phyloP scores from a whole-genome alignment of 1,140 invertebrate species.

The Delia radicum region DNA sequence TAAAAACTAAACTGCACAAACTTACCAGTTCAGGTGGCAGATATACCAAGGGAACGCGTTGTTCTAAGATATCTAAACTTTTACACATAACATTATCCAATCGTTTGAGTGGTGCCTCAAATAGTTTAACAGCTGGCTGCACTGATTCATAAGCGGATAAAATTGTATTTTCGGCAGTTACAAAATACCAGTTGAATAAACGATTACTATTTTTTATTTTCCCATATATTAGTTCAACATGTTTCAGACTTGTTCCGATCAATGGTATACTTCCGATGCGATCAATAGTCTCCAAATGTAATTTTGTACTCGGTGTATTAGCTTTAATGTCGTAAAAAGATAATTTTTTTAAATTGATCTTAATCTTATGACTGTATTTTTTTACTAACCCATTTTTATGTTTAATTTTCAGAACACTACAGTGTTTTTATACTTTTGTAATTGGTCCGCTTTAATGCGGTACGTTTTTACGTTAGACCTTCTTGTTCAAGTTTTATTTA shows the following conservation, averaged over 20 bases:
- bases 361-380: not conserved
- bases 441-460: conserved; percentile 6
- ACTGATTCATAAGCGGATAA: conserved; percentile 67
- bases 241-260: conserved; percentile 68
- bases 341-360: not conserved
- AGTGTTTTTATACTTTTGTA: no score
- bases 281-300: conserved; percentile 64
- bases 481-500: conserved; percentile 12
- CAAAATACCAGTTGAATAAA: conserved; percentile 71
- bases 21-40: conserved; percentile 74
- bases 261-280: conserved; percentile 70
- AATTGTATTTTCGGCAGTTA: conserved; percentile 70
- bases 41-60: conserved; percentile 73
- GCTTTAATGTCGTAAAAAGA: conserved; percentile 27
- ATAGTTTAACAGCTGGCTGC: conserved; percentile 65
- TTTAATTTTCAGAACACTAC: no score
- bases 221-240: conserved; percentile 68
- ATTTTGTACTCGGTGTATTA: conserved; percentile 42
- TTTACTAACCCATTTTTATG: conserved; percentile 42
- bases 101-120: conserved; percentile 69
- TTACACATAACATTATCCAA: conserved; percentile 74
- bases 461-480: not conserved
- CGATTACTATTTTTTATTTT: conserved; percentile 66
- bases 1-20: conserved; percentile 33
- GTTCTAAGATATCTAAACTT: conserved; percentile 74